Evolutionary conservation across 2,113 vertebrate species (phyloP).

Genomic region (Aspiorhynchus laticeps): DNA sequence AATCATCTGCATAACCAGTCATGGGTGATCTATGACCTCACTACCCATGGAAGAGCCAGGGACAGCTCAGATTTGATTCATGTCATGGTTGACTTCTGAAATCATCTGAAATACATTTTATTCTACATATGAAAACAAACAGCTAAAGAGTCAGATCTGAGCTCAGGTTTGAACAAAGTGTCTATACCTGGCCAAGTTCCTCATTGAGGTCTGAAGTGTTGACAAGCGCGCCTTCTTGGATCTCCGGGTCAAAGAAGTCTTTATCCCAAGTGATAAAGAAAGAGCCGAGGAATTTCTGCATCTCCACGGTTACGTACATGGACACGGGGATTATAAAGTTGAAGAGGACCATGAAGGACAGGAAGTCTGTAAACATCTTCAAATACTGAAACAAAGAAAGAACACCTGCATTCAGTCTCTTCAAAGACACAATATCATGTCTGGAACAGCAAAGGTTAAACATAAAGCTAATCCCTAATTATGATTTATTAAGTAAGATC

Average conservation of each 20-base stretch:
- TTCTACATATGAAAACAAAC: not conserved
- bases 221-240: constrained; percentile 92
- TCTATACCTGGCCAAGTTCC: constrained; percentile 94
- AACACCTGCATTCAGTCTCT: not conserved
- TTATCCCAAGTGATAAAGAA: constrained; percentile 98
- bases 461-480: constrained; percentile 4
- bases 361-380: constrained; percentile 97
- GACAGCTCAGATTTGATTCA: not conserved
- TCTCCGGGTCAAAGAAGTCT: constrained; percentile 92
- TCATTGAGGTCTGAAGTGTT: constrained; percentile 99
- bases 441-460: not conserved
- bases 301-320: constrained; percentile 99
- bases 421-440: not conserved
- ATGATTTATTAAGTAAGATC: constrained; percentile 25
- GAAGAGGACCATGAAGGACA: constrained; percentile 99
- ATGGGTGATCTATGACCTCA: constrained; percentile 54
- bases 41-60: constrained; percentile 5
- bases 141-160: not conserved
- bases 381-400: constrained; percentile 80
- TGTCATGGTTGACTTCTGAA: not conserved
- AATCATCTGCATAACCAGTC: constrained; percentile 61
- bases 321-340: constrained; percentile 99
- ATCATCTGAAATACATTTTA: not conserved
- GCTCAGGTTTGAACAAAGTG: not conserved
- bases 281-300: constrained; percentile 98